phyloP scores from a whole-genome alignment of 1,140 invertebrate genomes.

The Drosophila busckii region DNA sequence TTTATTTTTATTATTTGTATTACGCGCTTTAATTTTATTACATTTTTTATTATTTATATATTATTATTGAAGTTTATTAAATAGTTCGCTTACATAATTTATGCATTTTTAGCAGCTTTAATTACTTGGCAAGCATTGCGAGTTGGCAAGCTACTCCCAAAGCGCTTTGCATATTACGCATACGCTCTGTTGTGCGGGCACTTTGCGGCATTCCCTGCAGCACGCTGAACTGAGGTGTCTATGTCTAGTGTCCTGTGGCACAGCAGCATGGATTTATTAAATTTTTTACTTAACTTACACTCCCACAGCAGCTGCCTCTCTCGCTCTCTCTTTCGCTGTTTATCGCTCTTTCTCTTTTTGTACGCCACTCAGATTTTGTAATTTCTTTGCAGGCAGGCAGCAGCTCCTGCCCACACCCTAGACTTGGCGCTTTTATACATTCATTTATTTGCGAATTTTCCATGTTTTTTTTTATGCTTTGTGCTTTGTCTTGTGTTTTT shows the following conservation, averaged over 20 bases:
- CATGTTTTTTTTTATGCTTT: conserved; percentile 38
- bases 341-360: conserved; percentile 4
- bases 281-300: conserved; percentile 35
- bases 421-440: conserved; percentile 67
- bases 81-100: too few relatives aligned
- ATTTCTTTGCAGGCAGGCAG: conserved; percentile 66
- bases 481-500: conserved; percentile 19
- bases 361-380: conserved; percentile 56
- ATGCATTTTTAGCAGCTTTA: conserved; percentile 1
- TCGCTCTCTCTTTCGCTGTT: background rate
- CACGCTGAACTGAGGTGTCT: conserved; percentile 18
- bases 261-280: conserved; percentile 62
- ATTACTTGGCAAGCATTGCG: conserved; percentile 16
- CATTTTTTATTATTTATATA: too few relatives aligned
- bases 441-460: conserved; percentile 71
- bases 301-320: conserved; percentile 13
- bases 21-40: too few relatives aligned
- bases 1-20: too few relatives aligned
- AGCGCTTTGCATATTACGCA: conserved; percentile 42
- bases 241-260: conserved; percentile 24
- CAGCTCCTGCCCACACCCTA: too few relatives aligned
- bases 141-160: background rate
- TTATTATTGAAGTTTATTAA: too few relatives aligned
- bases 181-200: conserved; percentile 39
- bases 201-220: conserved; percentile 11